Percentiles rank a stretch among this genome's conserved stretches.
phyloP scores from a whole-genome alignment of 1,140 invertebrate genomes.

The Drosophila ananassae region DNA sequence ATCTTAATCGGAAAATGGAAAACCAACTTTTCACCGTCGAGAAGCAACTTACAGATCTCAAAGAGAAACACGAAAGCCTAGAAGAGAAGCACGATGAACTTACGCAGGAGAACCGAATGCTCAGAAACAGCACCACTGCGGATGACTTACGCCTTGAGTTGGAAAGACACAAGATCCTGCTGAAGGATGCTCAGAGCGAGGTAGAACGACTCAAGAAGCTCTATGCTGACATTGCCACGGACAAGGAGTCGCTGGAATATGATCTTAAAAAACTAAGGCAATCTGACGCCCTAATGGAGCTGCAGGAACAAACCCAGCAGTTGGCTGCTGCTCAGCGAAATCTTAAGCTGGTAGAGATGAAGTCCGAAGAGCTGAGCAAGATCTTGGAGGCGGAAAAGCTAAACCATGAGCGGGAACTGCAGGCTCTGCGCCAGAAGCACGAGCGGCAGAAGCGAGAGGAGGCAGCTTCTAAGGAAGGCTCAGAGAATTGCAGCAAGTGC shows the following conservation, averaged over 20 bases:
- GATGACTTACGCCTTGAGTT: slow-evolving; percentile 64
- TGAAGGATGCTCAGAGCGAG: slow-evolving; percentile 74
- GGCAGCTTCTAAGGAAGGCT: slow-evolving; percentile 43
- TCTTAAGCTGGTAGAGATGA: slow-evolving; percentile 71
- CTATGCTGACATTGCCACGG: slow-evolving; percentile 73
- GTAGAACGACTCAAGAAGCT: slow-evolving; percentile 75
- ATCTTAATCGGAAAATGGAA: slow-evolving; percentile 41
- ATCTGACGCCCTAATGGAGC: slow-evolving; percentile 60
- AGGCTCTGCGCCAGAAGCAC: slow-evolving; percentile 50
- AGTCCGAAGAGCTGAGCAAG: slow-evolving; percentile 68
- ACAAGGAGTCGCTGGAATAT: slow-evolving; percentile 70
- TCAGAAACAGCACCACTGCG: slow-evolving; percentile 35
- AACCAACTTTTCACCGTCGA: slow-evolving; percentile 47
- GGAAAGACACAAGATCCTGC: slow-evolving; percentile 71
- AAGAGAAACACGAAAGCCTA: slow-evolving; percentile 57
- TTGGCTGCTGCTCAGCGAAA: slow-evolving; percentile 54
- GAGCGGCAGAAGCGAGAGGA: slow-evolving; percentile 61
- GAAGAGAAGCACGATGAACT: slow-evolving; percentile 56
- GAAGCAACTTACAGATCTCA: slow-evolving; percentile 55
- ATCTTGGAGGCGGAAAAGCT: slow-evolving; percentile 68
- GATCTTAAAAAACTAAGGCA: slow-evolving; percentile 63
- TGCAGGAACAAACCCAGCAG: slow-evolving; percentile 65
- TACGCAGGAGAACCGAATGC: slow-evolving; percentile 54
- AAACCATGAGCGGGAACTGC: slow-evolving; percentile 64
- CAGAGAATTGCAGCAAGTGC: slow-evolving; percentile 71